Evolutionary conservation across 2,113 vertebrate species (phyloP).

Genomic region (Ptilorrhoa leucosticta): DNA sequence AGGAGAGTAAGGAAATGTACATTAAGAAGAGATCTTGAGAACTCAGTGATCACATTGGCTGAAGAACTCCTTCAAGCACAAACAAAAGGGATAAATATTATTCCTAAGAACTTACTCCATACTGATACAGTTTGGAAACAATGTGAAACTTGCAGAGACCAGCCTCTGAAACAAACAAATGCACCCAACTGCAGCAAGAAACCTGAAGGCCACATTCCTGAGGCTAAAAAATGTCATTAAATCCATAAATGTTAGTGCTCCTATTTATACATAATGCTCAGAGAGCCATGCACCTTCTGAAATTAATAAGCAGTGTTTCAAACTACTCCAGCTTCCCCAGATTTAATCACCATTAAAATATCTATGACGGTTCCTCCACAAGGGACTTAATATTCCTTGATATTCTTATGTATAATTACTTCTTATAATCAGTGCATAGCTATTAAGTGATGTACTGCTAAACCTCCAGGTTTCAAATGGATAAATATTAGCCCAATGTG

Average conservation of each 20-base stretch:
- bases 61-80: not conserved
- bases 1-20: not conserved
- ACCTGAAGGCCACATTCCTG: not conserved
- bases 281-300: conserved; percentile 4
- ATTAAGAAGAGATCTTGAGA: not conserved
- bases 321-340: conserved; percentile 30
- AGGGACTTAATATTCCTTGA: conserved; percentile 59
- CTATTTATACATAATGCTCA: conserved; percentile 25
- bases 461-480: conserved; percentile 67
- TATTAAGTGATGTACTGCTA: conserved; percentile 67
- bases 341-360: conserved; percentile 63
- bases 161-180: not conserved
- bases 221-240: not conserved
- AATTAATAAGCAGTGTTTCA: conserved; percentile 52
- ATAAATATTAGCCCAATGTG: conserved; percentile 76
- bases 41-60: not conserved
- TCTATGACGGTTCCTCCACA: conserved; percentile 42
- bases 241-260: not conserved
- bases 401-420: conserved; percentile 70
- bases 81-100: not conserved
- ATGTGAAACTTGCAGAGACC: not conserved
- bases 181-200: not conserved
- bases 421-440: conserved; percentile 58
- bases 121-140: not conserved
- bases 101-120: not conserved